phyloP scores from a whole-genome alignment of 2,113 vertebrate species.

The Oreochromis spilurus region DNA sequence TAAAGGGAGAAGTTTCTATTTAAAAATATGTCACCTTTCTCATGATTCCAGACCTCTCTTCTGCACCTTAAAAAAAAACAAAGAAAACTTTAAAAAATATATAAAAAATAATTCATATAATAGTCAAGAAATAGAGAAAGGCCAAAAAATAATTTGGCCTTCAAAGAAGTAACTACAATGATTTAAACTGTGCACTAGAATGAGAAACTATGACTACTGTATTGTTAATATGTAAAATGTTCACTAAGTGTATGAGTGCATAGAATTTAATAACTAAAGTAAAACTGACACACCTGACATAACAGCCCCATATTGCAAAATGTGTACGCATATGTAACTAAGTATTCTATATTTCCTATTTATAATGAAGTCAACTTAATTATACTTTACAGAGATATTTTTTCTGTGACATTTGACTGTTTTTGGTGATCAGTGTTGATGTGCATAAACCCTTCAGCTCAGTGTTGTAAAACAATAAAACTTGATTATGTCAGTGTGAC shows the following conservation, averaged over 20 bases:
- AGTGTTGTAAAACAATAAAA: not conserved
- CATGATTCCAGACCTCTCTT: not conserved
- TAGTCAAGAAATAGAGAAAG: not conserved
- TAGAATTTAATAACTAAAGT: not conserved
- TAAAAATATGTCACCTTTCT: slow-evolving; percentile 40
- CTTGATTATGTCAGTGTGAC: not conserved
- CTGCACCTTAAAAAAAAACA: slow-evolving; percentile 25
- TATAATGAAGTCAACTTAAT: not conserved
- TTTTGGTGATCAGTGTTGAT: not conserved
- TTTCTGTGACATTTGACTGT: not conserved
- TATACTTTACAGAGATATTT: not conserved
- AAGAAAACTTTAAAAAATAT: not conserved
- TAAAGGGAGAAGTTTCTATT: not conserved
- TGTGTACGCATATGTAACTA: not conserved
- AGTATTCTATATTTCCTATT: not conserved
- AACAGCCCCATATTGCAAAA: not conserved
- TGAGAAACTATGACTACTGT: not conserved
- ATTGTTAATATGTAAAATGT: not conserved
- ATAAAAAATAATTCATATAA: not conserved
- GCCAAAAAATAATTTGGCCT: not conserved
- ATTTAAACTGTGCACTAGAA: not conserved
- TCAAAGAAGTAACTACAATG: not conserved
- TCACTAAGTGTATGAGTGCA: not conserved
- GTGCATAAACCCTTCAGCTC: not conserved
- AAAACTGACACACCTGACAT: not conserved